Evolutionary conservation across 2,888 invertebrate genomes (phyloP), one percentile per base, ranked within the genome.

Genomic region (Carterocephalus palaemon): DNA sequence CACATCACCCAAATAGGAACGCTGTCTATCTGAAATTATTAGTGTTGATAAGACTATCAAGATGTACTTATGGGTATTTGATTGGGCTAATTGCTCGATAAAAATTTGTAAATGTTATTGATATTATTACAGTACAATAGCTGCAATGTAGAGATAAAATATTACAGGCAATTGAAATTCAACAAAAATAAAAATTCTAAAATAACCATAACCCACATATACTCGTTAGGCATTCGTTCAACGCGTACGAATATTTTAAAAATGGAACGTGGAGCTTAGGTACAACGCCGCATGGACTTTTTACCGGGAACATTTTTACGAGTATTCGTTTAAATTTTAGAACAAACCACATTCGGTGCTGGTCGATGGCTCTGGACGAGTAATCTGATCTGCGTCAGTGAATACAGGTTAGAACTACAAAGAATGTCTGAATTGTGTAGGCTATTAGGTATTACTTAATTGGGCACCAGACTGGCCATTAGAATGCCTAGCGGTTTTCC

Each of bases 381-480:
- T 32, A 32, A 32, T 32, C 17, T 32, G 16, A 32, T 32, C 17
- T 31, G 7, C 29, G 26, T 12, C 19, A 38, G 12, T 38, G 38
- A 38, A 28, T 28, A 28, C 19, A 9, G 9, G 12, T 10, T 31
- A 15, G 13, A 38, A 39, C 29, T 22, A 29, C 19, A 29, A 39
- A 39, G 13, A 20, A 33, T 15, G 26, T 34, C 8, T 8, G 32
- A 32, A 40, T 42, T 13, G 26, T 19, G 15, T 34, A 43, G 12
- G 28, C 42, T 28, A 28, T 36, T 9, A 36, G n/a, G n/a, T n/a
- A n/a, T n/a, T n/a, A n/a, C n/a, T n/a, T 36, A 34, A 43, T 36
- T 22, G 22, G 15, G 29, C 6, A 15, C 15, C 20, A 15, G 34
- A 15, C 15, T 26, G 15, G 34, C 32, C 33, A 41, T 42, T 42